These are phyloP conservation scores for Drosophila nebulosa DNA, from an alignment of 1,140 invertebrate genomes.

Conservation along the genomic window DNA sequence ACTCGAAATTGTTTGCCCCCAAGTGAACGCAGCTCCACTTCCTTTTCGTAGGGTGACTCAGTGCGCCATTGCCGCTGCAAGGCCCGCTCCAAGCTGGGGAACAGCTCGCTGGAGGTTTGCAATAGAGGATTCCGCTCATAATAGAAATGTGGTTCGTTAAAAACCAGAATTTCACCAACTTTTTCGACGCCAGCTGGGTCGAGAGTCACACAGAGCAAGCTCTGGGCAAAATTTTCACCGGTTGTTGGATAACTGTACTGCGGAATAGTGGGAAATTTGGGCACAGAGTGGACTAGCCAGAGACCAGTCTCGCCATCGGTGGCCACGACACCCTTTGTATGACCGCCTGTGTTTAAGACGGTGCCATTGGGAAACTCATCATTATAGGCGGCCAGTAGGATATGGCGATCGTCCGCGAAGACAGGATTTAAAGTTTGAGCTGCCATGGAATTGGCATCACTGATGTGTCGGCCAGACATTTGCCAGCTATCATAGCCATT, in stretches of 20 bases:
- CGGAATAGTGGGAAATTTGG: constrained; percentile 87
- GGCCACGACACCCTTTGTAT: constrained; percentile 92
- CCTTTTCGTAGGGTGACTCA: constrained; percentile 84
- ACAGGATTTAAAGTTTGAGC: constrained; percentile 87
- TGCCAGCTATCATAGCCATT: constrained; percentile 84
- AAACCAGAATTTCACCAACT: constrained; percentile 88
- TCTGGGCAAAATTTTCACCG: constrained; percentile 90
- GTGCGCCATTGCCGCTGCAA: constrained; percentile 84
- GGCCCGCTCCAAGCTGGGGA: constrained; percentile 85
- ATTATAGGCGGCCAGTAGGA: constrained; percentile 89
- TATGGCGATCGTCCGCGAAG: constrained; percentile 82
- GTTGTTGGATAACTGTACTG: constrained; percentile 88
- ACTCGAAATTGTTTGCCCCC: constrained; percentile 85
- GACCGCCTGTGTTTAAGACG: constrained; percentile 85
- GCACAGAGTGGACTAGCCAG: constrained; percentile 96
- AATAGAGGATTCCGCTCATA: constrained; percentile 83
- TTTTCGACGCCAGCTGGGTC: constrained; percentile 85
- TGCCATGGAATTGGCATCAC: constrained; percentile 86
- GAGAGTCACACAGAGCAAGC: constrained; percentile 91
- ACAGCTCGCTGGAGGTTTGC: constrained; percentile 69
- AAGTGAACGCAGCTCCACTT: constrained; percentile 83
- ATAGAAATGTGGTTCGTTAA: constrained; percentile 88
- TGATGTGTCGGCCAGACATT: constrained; percentile 86
- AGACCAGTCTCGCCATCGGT: constrained; percentile 88
- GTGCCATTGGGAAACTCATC: constrained; percentile 88